Evolutionary conservation across 2,888 invertebrate species (phyloP).

Genomic region (Biston stratarius): DNA sequence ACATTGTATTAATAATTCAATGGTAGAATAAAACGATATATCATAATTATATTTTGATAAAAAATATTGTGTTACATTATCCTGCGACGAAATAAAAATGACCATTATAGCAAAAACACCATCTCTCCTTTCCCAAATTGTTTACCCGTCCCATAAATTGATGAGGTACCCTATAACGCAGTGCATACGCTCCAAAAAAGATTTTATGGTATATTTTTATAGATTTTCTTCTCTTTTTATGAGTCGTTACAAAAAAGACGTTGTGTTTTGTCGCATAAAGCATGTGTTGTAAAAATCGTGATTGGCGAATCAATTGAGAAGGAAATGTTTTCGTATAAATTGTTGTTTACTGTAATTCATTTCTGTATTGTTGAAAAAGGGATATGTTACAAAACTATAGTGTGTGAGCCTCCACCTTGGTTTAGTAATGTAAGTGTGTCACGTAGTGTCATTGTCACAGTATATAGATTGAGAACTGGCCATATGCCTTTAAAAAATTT

Average conservation of each 20-base stretch:
- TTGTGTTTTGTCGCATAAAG: slow-evolving; percentile 7
- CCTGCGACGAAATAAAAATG: neutral
- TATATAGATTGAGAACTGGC: no score
- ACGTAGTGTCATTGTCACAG: no score
- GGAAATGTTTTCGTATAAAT: neutral
- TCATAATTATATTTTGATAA: no score
- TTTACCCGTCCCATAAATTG: slow-evolving; percentile 25
- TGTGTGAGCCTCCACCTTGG: no score
- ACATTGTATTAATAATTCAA: no score
- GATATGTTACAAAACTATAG: no score
- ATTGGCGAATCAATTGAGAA: slow-evolving; percentile 3
- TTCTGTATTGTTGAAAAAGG: no score
- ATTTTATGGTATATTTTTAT: slow-evolving; percentile 28
- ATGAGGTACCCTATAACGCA: slow-evolving; percentile 19
- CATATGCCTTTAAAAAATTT: no score
- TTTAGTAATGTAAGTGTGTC: no score
- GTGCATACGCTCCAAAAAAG: slow-evolving; percentile 19
- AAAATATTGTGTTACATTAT: neutral
- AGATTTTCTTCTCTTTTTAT: slow-evolving; percentile 23
- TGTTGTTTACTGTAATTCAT: neutral
- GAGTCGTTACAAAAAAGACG: slow-evolving; percentile 4
- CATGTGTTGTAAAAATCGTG: neutral
- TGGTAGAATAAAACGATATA: no score
- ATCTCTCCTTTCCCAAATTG: slow-evolving; percentile 14
- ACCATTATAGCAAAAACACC: slow-evolving; percentile 3